These are phyloP conservation scores for Leptosomus discolor DNA, from an alignment of 2,113 vertebrate species.

Conservation along the genomic window DNA sequence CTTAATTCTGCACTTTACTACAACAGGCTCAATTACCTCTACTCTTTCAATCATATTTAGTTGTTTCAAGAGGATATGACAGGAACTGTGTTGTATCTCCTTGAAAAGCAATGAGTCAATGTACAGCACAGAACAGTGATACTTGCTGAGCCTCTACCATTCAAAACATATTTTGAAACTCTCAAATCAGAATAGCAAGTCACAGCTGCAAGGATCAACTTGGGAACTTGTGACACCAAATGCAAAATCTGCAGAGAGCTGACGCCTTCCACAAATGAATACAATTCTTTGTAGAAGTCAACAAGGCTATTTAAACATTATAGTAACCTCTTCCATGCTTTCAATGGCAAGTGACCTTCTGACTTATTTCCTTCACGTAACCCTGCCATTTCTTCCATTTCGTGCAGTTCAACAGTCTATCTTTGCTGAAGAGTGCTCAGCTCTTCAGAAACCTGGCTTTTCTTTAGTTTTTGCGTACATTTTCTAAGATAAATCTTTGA, in stretches of 20 bases:
- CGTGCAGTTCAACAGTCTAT: background rate
- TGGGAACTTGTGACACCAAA: background rate
- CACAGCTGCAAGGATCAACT: background rate
- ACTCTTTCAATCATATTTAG: background rate
- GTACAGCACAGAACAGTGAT: background rate
- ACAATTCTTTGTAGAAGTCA: background rate
- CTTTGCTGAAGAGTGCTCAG: background rate
- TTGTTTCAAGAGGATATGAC: background rate
- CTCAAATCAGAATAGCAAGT: background rate
- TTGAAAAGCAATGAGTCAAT: background rate
- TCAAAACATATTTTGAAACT: background rate
- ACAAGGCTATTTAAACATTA: background rate
- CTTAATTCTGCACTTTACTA: background rate
- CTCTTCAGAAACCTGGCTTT: fast-evolving
- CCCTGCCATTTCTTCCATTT: background rate
- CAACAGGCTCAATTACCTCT: background rate
- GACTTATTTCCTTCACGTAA: background rate
- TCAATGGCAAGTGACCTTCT: background rate
- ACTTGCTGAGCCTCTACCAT: background rate
- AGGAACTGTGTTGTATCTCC: background rate
- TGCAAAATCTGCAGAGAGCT: background rate
- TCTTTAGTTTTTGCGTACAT: background rate
- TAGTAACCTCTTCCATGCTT: background rate
- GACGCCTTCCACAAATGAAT: background rate
- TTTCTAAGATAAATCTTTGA: background rate